These are phyloP conservation scores for Euphydryas editha DNA, from an alignment of 2,888 invertebrate genomes.

Conservation along the genomic window DNA sequence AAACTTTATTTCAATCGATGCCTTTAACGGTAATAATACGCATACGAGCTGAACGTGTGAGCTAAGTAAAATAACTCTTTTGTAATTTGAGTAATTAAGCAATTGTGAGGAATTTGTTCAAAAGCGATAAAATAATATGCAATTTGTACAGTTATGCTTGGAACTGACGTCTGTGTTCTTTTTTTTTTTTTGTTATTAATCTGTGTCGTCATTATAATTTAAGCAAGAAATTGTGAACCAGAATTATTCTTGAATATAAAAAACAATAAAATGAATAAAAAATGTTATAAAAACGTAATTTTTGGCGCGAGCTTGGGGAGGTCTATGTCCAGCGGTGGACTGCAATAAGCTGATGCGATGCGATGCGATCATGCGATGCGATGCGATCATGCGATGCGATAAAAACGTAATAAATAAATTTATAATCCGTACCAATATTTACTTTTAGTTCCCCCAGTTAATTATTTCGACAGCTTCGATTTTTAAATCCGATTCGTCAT, in stretches of 20 bases:
- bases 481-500: neutral
- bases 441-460: too few species aligned
- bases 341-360: too few species aligned
- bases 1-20: constrained; percentile 1
- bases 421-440: too few species aligned
- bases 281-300: too few species aligned
- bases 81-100: neutral
- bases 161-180: neutral
- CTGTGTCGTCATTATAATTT: neutral
- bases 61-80: neutral
- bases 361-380: too few species aligned
- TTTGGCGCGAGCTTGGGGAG: too few species aligned
- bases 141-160: neutral
- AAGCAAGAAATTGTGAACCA: neutral
- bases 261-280: too few species aligned
- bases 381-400: too few species aligned
- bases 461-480: neutral
- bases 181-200: neutral
- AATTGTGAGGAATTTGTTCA: neutral
- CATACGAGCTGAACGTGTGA: neutral
- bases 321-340: too few species aligned
- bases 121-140: neutral
- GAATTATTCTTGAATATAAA: too few species aligned
- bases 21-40: constrained; percentile 14
- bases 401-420: too few species aligned